These are phyloP conservation scores for Saturnia japonica DNA, from an alignment of 2,888 invertebrate genomes.

Conservation along the genomic window DNA sequence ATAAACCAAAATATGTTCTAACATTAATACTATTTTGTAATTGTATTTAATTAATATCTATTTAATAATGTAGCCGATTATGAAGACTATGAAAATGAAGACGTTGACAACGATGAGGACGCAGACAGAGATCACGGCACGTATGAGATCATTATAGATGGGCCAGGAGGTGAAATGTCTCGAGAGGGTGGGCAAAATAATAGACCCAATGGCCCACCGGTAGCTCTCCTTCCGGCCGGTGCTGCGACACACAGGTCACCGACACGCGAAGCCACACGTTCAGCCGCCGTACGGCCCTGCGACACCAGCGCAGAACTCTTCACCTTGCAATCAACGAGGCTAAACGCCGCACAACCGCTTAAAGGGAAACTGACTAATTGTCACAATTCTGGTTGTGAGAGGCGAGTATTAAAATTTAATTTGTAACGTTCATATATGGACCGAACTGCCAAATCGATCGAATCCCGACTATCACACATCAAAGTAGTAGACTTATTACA, in stretches of 20 bases:
- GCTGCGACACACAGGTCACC: slow-evolving; percentile 55
- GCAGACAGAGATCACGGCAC: slow-evolving; percentile 68
- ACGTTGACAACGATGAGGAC: slow-evolving; percentile 62
- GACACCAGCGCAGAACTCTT: slow-evolving; percentile 94
- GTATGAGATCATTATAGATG: slow-evolving; percentile 74
- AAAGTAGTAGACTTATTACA: too few species aligned
- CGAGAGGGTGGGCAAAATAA: slow-evolving; percentile 52
- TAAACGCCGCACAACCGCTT: slow-evolving; percentile 91
- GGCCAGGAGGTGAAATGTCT: slow-evolving; percentile 52
- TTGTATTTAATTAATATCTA: not conserved
- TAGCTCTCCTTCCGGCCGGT: slow-evolving; percentile 51
- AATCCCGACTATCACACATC: not conserved
- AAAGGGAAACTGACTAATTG: slow-evolving; percentile 95
- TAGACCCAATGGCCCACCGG: slow-evolving; percentile 52
- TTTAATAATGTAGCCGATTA: slow-evolving; percentile 50
- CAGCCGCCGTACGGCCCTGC: slow-evolving; percentile 87
- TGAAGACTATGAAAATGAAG: slow-evolving; percentile 73
- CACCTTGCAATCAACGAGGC: slow-evolving; percentile 89
- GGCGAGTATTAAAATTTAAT: slow-evolving; percentile 66
- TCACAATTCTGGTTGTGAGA: slow-evolving; percentile 93
- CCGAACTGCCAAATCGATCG: too few species aligned
- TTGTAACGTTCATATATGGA: not conserved
- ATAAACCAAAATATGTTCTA: not conserved
- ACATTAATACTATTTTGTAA: not conserved
- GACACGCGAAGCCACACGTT: slow-evolving; percentile 78